Evolutionary conservation across 2,113 vertebrate genomes (phyloP).

Genomic region (Carlito syrichta): DNA sequence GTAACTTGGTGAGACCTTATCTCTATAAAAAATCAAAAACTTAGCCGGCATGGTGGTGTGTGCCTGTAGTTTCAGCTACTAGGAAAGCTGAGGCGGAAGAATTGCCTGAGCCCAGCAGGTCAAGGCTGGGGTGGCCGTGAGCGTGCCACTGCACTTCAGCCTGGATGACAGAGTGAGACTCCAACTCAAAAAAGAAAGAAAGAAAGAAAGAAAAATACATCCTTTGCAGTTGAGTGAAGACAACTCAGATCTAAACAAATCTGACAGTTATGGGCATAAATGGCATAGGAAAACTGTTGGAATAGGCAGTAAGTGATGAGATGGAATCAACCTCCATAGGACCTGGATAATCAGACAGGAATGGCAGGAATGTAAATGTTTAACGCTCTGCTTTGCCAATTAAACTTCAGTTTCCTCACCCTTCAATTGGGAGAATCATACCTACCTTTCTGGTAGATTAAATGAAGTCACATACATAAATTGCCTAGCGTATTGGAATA

Average conservation of each 20-base stretch:
- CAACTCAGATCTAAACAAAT: not conserved
- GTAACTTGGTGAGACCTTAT: too few relatives aligned
- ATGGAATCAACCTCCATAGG: not conserved
- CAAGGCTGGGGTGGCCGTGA: too few relatives aligned
- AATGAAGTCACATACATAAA: not conserved
- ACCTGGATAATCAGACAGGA: not conserved
- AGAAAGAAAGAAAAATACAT: not conserved
- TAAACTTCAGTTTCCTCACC: too few relatives aligned
- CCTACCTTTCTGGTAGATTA: not conserved
- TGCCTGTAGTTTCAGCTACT: too few relatives aligned
- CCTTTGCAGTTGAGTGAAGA: not conserved
- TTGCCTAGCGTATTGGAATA: too few relatives aligned
- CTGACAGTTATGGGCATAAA: not conserved
- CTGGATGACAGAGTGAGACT: too few relatives aligned
- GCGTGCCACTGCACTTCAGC: too few relatives aligned
- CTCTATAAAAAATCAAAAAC: too few relatives aligned
- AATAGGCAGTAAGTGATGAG: not conserved
- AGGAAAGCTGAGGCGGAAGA: too few relatives aligned
- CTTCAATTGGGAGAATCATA: not conserved
- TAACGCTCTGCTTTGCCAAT: not conserved
- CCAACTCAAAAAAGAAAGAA: too few relatives aligned
- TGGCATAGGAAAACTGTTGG: not conserved
- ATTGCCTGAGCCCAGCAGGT: too few relatives aligned
- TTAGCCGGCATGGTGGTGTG: too few relatives aligned
- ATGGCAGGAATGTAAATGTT: not conserved